Conservation (phyloP, 2,888 invertebrate genomes). For the Drosophila falleni region DNA sequence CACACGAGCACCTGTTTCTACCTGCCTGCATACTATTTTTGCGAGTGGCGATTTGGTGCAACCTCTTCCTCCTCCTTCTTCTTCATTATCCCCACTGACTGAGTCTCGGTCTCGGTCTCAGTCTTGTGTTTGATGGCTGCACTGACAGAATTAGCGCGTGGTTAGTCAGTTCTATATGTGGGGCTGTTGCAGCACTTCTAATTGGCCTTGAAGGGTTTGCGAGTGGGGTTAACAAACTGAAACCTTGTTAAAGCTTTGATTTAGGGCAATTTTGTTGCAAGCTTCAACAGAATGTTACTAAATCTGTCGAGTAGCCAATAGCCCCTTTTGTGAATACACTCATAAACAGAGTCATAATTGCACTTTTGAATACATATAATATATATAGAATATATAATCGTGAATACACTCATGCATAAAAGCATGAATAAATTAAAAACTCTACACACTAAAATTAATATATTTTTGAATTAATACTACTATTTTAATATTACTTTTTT, state of each 20-base stretch:
- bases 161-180: constrained; percentile 23
- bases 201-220: constrained; percentile 61
- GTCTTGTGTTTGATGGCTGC: constrained; percentile 67
- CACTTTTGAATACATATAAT: too few species aligned
- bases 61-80: background rate
- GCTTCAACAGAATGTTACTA: background rate
- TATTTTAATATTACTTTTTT: too few species aligned
- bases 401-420: background rate
- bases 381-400: too few species aligned
- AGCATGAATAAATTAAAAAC: background rate
- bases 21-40: constrained; percentile 50
- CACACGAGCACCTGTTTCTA: constrained; percentile 45
- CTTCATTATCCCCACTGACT: background rate
- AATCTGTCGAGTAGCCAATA: background rate
- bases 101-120: constrained; percentile 20
- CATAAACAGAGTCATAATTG: too few species aligned
- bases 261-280: constrained; percentile 11
- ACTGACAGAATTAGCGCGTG: constrained; percentile 70
- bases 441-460: background rate
- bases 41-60: constrained; percentile 35
- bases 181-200: constrained; percentile 38
- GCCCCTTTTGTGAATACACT: background rate
- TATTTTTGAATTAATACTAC: background rate
- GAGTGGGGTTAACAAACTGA: constrained; percentile 23
- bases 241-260: constrained; percentile 19